phyloP scores from a whole-genome alignment of 2,113 vertebrate species.

The Columba livia region DNA sequence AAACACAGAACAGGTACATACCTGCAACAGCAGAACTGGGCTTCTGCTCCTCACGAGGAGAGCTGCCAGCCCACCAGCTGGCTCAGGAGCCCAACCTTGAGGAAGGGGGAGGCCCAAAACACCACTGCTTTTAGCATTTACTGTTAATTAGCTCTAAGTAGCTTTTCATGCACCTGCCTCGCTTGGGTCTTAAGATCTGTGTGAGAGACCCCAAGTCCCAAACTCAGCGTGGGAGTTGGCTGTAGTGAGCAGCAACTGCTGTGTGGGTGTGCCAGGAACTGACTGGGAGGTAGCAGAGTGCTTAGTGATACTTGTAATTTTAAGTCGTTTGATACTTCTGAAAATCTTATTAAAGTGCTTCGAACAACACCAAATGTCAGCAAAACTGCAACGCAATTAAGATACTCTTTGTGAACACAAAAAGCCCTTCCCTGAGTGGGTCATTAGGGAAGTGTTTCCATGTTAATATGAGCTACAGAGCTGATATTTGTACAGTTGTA shows the following conservation, averaged over 20 bases:
- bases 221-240: neutral
- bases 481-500: neutral
- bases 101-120: accelerated
- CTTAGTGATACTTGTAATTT: neutral
- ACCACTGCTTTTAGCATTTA: neutral
- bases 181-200: neutral
- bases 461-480: neutral
- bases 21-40: neutral
- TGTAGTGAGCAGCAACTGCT: constrained; percentile 28
- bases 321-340: constrained; percentile 5
- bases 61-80: neutral
- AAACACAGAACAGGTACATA: neutral
- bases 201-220: neutral
- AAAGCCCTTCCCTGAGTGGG: neutral
- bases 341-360: neutral
- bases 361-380: neutral
- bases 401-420: neutral
- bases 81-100: neutral
- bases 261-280: constrained; percentile 31
- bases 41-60: neutral
- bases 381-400: neutral
- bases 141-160: neutral
- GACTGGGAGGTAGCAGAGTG: neutral
- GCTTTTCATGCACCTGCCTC: neutral
- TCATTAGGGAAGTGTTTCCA: neutral